Evolutionary conservation across 2,797 vertebrate species (phyloP), one percentile per base, ranked within the genome.

Genomic region (Tapirus indicus): DNA sequence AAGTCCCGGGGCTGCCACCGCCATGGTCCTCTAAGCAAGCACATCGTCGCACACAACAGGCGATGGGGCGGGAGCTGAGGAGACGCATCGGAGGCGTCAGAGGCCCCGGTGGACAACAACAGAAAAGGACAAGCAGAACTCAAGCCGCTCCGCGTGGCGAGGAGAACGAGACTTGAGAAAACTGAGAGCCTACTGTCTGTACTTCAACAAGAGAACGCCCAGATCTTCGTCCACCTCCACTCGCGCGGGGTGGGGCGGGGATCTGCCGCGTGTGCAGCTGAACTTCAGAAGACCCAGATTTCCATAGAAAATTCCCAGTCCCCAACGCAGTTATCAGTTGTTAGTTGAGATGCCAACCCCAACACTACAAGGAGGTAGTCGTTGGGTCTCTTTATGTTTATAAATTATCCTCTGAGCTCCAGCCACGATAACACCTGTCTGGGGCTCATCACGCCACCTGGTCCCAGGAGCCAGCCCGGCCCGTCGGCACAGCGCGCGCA

Each of bases 341-440:
- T 83, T 78, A 38, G 20, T 62, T 79, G 74, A 84, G 23, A 90
- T 94, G 88, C 95, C 95, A 91, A 86, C 62, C 16, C 38, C 41
- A 94, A 23, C 44, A 60, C 64, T 35, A 62, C 71, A 91, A 94
- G 16, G 32, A 62, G 91, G 58, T 77, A 38, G 17, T 72, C 89
- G 35, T 56, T 56, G 77, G 29, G 25, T 68, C 41, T 96, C n/a
- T 89, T 88, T 71, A 60, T n/a, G 41, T 78, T 74, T 84, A 7
- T 66, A 86, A 93, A 77, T 74, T 88, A 85, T 66, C 38, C 9
- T 80, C 32, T 90, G 54, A 62, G n/a, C n/a, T n/a, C n/a, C n/a
- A n/a, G n/a, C n/a, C n/a, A n/a, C n/a, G n/a, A 18, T 35, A 75
- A 69, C 21, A 44, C 49, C 77, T 88, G 8, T 49, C 86, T n/a